Base-by-base conservation (phyloP, 2,797 vertebrate species). In the Monodelphis domestica region DNA sequence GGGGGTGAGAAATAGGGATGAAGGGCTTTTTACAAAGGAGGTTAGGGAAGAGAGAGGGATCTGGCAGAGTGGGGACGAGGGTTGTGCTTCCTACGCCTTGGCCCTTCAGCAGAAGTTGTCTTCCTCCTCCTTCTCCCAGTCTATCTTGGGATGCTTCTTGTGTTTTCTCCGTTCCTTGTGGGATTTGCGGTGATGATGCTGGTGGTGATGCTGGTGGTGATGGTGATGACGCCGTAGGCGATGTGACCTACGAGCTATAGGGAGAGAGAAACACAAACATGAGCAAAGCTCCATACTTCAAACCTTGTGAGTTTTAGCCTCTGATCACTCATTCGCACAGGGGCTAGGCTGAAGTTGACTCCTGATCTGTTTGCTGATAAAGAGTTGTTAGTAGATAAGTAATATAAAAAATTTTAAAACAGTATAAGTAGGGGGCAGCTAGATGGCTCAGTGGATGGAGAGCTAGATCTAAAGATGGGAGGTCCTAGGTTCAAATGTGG, bases 91-190 rank as follows among this genome's bases (percentile, higher is more conserved):
- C 63, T 12, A 0, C n/a, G 90, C 88, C 90, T 53, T 78, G 87
- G 30, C 10, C 92, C 26, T 93, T 98, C 94, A 98, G 97, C 98
- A 98, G 98, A 98, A 98, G 92, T 98, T 98, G 54, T 97, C 98
- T 89, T 97, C 97, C 0, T 96, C 89, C 90, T 97, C 95, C 88
- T 94, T 93, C 88, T 96, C 98, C 97, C 98, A 98, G 98, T 98
- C 98, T 96, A 98, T 97, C 0, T 92, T 96, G 1, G 96, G 97
- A 89, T 84, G 98, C 87, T 94, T 95, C 93, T 94, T 97, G 98
- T 99, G 99, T 99, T 99, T 99, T 97, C 99, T 98, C 98, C 98
- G 98, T 97, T 99, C 99, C 96, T 99, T 99, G 97, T 97, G 99
- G n/a, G 98, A 98, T 98, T 99, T 99, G 98, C 99, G 99, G 97